Base-by-base conservation (phyloP, 1,140 invertebrate genomes). In the Chironomus striatipennis region DNA sequence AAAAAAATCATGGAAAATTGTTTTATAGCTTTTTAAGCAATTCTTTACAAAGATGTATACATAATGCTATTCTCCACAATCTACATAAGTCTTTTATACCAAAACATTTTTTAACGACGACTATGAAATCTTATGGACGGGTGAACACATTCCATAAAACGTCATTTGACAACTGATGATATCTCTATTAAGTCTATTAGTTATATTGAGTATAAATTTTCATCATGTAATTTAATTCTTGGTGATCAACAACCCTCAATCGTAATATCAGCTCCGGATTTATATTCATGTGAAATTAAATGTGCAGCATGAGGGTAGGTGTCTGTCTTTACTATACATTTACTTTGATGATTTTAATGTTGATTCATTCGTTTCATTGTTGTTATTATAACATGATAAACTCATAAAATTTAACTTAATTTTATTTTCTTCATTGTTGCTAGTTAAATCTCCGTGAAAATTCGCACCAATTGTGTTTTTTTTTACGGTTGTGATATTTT, bases 271-370 rank as follows among this genome's bases (percentile, higher is more conserved):
- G 24, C 24, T 34, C 1, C 24, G 24, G 24, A 34, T 34, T 34
- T 57, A n/a, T 57, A n/a, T 57, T 57, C n/a, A 57, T 57, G 47
- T 57, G n/a, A 57, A 57, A 57, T 57, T 57, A 57, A 57, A 57
- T 57, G 43, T 47, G 47, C 47, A 57, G 47, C 47, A 57, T 57
- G 47, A 57, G 47, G 47, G 47, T 57, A 57, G 47, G 47, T 57
- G 47, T 57, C 47, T 57, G 47, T 12, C 47, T 34, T 34, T 34
- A 2, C 24, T 34, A 34, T 34, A 34, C 1, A 34, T 34, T 34
- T 34, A 34, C 24, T 34, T 34, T 34, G 24, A 34, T 34, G 24
- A 34, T 34, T 34, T 34, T 34, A 34, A 34, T 34, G 24, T 34
- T 34, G 24, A 34, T 34, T 34, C 24, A 34, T 34, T 34, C 24